These are phyloP conservation scores for Platyura marginata DNA, from an alignment of 1,140 invertebrate genomes.

Conservation along the genomic window DNA sequence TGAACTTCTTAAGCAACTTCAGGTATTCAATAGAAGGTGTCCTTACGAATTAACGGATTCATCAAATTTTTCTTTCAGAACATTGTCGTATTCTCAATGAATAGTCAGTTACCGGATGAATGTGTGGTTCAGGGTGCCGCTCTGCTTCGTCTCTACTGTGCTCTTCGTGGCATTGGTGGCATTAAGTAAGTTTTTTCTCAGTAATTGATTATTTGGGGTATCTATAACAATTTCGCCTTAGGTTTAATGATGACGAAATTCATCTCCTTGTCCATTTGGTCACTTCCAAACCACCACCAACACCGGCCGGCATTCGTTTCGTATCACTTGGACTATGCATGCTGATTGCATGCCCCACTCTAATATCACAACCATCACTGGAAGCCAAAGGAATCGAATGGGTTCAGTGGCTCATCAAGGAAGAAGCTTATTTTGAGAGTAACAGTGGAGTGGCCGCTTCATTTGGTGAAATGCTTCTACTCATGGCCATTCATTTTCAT, in stretches of 20 bases:
- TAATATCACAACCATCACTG: conserved; percentile 57
- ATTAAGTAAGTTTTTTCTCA: conserved; percentile 47
- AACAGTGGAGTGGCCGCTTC: conserved; percentile 61
- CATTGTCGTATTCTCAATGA: conserved; percentile 32
- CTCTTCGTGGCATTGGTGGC: conserved; percentile 76
- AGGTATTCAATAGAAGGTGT: too few species aligned
- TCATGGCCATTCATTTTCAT: conserved; percentile 95
- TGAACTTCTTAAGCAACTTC: conserved; percentile 53
- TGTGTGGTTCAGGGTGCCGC: conserved; percentile 65
- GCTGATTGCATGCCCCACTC: conserved; percentile 81
- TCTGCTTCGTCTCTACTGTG: conserved; percentile 72
- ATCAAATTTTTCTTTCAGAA: too few species aligned
- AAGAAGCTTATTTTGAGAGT: conserved; percentile 72
- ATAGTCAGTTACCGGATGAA: conserved; percentile 38
- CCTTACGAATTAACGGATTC: too few species aligned
- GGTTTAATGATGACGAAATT: conserved; percentile 86
- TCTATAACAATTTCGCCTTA: conserved; percentile 11
- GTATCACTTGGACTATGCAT: conserved; percentile 86
- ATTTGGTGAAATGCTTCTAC: conserved; percentile 89
- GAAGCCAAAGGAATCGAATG: conserved; percentile 85
- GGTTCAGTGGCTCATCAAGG: conserved; percentile 82
- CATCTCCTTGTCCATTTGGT: conserved; percentile 63
- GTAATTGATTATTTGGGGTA: not conserved
- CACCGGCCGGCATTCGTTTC: conserved; percentile 77
- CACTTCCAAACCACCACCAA: conserved; percentile 77